A percentile compares a stretch with the other conserved stretches of the same genome.
Conservation (phyloP, 53 echinoderm and acorn worm species). For the Arbacia lixula region DNA sequence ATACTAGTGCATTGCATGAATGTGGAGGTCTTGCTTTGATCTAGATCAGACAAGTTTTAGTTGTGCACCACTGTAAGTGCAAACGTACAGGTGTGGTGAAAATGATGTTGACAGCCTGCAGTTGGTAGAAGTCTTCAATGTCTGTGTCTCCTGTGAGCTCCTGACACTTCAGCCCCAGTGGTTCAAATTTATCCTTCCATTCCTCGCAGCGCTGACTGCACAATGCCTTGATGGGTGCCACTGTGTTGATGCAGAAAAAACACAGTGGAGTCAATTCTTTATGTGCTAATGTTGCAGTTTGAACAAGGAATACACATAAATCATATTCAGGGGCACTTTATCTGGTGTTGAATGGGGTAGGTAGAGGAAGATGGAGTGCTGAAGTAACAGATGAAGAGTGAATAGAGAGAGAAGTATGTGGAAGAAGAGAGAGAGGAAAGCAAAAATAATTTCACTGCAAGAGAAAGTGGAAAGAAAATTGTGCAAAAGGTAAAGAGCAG, state of each 20-base stretch:
- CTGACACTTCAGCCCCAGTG: slow-evolving; percentile 78
- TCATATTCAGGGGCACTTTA: too few species aligned
- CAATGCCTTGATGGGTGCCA: slow-evolving; percentile 92
- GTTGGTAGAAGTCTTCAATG: slow-evolving; percentile 80
- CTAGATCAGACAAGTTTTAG: too few species aligned
- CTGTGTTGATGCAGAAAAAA: slow-evolving; percentile 36
- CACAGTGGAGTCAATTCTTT: too few species aligned
- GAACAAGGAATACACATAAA: too few species aligned
- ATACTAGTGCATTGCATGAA: too few species aligned
- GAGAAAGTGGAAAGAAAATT: neutral
- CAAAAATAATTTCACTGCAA: neutral
- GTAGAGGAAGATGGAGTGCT: too few species aligned
- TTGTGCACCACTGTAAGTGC: too few species aligned
- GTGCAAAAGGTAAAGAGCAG: neutral
- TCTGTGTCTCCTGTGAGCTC: slow-evolving; percentile 92
- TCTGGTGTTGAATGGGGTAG: too few species aligned
- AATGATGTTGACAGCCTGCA: slow-evolving; percentile 82
- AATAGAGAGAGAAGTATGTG: neutral
- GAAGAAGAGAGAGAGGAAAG: neutral
- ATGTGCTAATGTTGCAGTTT: too few species aligned
- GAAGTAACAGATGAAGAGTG: neutral
- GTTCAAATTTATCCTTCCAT: slow-evolving; percentile 88
- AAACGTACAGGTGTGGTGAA: slow-evolving; percentile 87
- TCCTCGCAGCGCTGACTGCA: slow-evolving; percentile 87
- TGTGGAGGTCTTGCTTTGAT: too few species aligned